Evolutionary conservation across 2,888 invertebrate species (phyloP).

Genomic region (Acleris literana): DNA sequence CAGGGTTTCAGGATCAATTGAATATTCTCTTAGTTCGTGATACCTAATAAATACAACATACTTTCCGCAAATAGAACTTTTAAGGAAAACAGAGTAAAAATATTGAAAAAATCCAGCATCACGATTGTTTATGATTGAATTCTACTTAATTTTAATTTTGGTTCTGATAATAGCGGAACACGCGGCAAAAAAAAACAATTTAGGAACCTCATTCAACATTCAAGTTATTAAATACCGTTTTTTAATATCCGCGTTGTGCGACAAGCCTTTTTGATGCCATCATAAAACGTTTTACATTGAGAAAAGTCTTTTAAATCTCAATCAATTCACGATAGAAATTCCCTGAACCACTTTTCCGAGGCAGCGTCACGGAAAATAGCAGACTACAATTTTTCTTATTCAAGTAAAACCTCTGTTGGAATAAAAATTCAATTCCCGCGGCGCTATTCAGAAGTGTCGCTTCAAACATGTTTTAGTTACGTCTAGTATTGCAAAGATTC

Average conservation of each 20-base stretch:
- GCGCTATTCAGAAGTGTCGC: slow-evolving; percentile 12
- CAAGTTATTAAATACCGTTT: no score
- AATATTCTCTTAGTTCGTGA: slow-evolving; percentile 17
- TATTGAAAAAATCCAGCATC: not conserved
- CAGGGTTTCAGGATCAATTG: slow-evolving; percentile 21
- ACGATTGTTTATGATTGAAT: no score
- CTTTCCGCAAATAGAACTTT: not conserved
- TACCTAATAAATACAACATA: slow-evolving; percentile 22
- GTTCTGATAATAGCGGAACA: no score
- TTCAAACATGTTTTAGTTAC: not conserved
- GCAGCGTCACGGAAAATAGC: slow-evolving; percentile 28
- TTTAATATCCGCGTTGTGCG: no score
- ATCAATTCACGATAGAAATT: slow-evolving; percentile 32
- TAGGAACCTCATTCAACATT: no score
- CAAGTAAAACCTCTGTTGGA: slow-evolving; percentile 40
- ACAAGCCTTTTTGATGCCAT: not conserved
- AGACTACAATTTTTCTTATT: slow-evolving; percentile 40
- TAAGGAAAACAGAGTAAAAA: not conserved
- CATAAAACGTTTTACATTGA: slow-evolving; percentile 24
- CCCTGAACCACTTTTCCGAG: slow-evolving; percentile 14
- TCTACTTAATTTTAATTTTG: no score
- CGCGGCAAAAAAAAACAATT: no score
- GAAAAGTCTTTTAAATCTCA: slow-evolving; percentile 24
- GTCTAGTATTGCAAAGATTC: not conserved
- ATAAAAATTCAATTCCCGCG: slow-evolving; percentile 40